These are phyloP conservation scores for Ricordea florida DNA, from an alignment of 92 coral and sea anemone species.

Conservation along the genomic window DNA sequence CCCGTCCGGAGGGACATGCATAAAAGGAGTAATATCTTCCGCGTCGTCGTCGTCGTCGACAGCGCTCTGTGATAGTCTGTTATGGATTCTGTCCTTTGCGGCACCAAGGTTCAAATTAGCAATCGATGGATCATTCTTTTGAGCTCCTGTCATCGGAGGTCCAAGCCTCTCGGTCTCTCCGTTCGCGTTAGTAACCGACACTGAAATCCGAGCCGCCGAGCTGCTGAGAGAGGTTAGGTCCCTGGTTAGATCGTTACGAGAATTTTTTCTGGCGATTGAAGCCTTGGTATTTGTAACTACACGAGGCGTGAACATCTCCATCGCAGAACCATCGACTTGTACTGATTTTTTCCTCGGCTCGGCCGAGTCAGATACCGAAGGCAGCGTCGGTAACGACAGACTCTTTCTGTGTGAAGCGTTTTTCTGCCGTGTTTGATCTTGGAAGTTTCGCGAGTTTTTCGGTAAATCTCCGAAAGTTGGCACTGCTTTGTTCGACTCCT, in stretches of 20 bases:
- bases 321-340: too few relatives aligned
- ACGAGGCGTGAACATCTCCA: too few relatives aligned
- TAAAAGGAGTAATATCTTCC: conserved; percentile 69
- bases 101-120: conserved; percentile 55
- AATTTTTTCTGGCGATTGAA: too few relatives aligned
- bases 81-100: conserved; percentile 75
- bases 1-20: conserved; percentile 99
- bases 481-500: not conserved
- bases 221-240: too few relatives aligned
- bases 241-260: too few relatives aligned
- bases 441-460: too few relatives aligned
- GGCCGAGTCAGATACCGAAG: conserved; percentile 1
- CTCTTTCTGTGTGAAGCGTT: conserved; percentile 20
- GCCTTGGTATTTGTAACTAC: too few relatives aligned
- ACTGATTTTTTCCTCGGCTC: too few relatives aligned
- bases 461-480: too few relatives aligned
- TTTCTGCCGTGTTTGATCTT: not conserved
- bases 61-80: conserved; percentile 47
- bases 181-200: conserved; percentile 11
- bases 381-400: conserved; percentile 39
- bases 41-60: conserved; percentile 37
- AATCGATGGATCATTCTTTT: conserved; percentile 47
- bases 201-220: not conserved
- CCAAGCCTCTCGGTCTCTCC: conserved; percentile 14
- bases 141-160: conserved; percentile 20